Percentiles rank a stretch among this genome's conserved stretches.
Conservation (phyloP, 2,113 vertebrate species). For the Manacus vitellinus region DNA sequence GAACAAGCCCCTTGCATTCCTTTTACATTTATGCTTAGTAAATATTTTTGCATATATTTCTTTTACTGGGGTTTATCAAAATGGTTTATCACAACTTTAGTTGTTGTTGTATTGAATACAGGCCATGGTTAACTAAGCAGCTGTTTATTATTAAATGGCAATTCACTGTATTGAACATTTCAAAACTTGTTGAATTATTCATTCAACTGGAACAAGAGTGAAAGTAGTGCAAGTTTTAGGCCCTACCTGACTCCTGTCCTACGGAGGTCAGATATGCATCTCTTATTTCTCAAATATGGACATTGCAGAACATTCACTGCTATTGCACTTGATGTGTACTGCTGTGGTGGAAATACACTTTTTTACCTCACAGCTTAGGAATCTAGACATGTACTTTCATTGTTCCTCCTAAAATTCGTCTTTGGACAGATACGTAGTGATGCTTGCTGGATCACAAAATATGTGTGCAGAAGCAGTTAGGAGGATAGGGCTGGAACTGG, state of each 20-base stretch:
- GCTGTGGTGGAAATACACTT: neutral
- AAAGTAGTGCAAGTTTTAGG: neutral
- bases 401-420: neutral
- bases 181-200: neutral
- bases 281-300: neutral
- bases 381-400: neutral
- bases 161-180: neutral
- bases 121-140: neutral
- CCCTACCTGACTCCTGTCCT: neutral
- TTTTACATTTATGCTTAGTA: neutral
- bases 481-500: neutral
- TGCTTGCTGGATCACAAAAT: neutral
- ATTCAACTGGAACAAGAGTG: neutral
- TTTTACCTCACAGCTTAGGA: neutral
- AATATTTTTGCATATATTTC: neutral
- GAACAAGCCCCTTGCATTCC: neutral
- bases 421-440: neutral
- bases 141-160: neutral
- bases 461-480: neutral
- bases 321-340: neutral
- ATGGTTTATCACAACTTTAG: neutral
- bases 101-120: neutral
- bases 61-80: neutral
- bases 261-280: neutral
- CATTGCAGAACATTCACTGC: neutral